Percentiles rank a stretch among this genome's conserved stretches.
phyloP scores from a whole-genome alignment of 2,797 vertebrate genomes.

The Gallirallus australis region DNA sequence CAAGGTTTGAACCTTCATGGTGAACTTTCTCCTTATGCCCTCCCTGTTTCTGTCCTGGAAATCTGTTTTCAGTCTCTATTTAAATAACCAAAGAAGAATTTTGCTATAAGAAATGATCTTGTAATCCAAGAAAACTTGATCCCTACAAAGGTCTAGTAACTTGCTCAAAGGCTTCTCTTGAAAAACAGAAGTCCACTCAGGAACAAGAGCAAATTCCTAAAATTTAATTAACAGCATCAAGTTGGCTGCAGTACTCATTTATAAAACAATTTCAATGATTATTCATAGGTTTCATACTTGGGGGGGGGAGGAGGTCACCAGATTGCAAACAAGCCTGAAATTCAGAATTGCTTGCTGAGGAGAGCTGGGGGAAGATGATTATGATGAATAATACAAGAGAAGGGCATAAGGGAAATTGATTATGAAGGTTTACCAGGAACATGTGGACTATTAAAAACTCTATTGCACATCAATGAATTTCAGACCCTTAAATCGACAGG shows the following conservation, averaged over 20 bases:
- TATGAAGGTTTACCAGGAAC: slow-evolving; percentile 44
- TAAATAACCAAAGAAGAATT: slow-evolving; percentile 8
- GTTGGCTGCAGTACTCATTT: slow-evolving; percentile 45
- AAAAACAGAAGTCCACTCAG: background rate
- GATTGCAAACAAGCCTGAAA: slow-evolving; percentile 27
- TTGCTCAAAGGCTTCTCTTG: background rate
- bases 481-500: slow-evolving; percentile 19
- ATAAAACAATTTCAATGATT: slow-evolving; percentile 36
- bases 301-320: background rate
- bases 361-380: background rate
- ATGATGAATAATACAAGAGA: slow-evolving; percentile 4
- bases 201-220: slow-evolving; percentile 24
- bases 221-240: slow-evolving; percentile 48
- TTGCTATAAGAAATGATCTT: background rate
- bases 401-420: slow-evolving; percentile 57
- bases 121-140: slow-evolving; percentile 23
- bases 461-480: slow-evolving; percentile 29
- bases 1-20: background rate
- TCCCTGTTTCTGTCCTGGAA: background rate
- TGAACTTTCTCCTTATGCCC: background rate
- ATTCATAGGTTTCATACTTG: slow-evolving; percentile 42
- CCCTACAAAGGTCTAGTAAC: background rate
- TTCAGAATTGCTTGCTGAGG: background rate
- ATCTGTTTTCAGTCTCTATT: background rate
- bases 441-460: slow-evolving; percentile 41